phyloP scores from a whole-genome alignment of 1,140 invertebrate species.

The Mylabris phalerata region DNA sequence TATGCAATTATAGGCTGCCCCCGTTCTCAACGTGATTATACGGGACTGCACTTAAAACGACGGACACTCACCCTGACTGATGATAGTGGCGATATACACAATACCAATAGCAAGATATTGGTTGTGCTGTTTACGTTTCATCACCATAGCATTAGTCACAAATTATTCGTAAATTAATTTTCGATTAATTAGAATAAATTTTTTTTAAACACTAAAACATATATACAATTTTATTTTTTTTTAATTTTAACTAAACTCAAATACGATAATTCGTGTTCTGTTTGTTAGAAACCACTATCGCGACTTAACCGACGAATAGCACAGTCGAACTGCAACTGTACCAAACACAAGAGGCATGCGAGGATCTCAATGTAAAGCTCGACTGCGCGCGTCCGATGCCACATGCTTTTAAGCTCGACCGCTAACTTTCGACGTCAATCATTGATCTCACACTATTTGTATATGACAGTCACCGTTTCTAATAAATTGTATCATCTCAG shows the following conservation, averaged over 20 bases:
- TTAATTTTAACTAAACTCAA: neutral
- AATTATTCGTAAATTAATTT: neutral
- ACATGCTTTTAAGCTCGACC: slow-evolving; percentile 26
- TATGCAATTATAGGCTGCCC: slow-evolving; percentile 14
- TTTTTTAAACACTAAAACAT: slow-evolving; percentile 4
- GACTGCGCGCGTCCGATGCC: slow-evolving; percentile 21
- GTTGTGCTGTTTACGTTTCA: slow-evolving; percentile 30
- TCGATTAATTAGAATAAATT: neutral
- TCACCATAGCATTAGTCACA: slow-evolving; percentile 17
- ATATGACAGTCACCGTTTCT: slow-evolving; percentile 18
- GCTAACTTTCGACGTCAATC: slow-evolving; percentile 31
- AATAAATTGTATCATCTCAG: slow-evolving; percentile 14
- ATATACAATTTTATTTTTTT: neutral
- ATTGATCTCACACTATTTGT: slow-evolving; percentile 28
- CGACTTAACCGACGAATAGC: slow-evolving; percentile 13
- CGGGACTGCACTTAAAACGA: slow-evolving; percentile 12
- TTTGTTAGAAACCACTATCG: slow-evolving; percentile 3
- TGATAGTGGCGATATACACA: slow-evolving; percentile 35
- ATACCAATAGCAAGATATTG: slow-evolving; percentile 31
- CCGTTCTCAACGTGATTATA: slow-evolving; percentile 15
- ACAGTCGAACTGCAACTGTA: slow-evolving; percentile 27
- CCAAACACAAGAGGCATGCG: slow-evolving; percentile 12
- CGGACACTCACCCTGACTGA: slow-evolving; percentile 33
- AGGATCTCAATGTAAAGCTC: slow-evolving; percentile 14
- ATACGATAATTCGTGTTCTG: neutral